Conservation (phyloP, 2,113 vertebrate genomes). For the Pterophyllum scalare region DNA sequence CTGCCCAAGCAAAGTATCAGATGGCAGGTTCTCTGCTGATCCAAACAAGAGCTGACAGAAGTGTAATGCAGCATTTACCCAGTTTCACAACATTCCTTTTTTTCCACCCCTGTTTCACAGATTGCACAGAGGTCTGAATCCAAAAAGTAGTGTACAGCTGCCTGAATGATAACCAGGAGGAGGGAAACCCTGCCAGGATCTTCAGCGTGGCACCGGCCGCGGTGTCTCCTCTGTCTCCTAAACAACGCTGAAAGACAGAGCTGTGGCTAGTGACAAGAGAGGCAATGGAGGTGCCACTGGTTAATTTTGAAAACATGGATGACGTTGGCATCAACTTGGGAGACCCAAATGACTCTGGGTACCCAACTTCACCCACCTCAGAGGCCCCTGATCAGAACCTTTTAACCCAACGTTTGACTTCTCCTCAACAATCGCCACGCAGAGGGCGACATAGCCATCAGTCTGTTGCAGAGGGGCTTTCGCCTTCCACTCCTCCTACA, state of each 20-base stretch:
- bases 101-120: constrained; percentile 46
- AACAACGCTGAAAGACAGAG: constrained; percentile 73
- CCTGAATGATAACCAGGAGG: constrained; percentile 70
- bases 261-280: constrained; percentile 71
- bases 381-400: constrained; percentile 74
- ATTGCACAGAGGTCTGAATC: constrained; percentile 33
- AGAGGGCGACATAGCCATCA: constrained; percentile 58
- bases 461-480: constrained; percentile 58
- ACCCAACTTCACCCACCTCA: constrained; percentile 80
- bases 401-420: constrained; percentile 60
- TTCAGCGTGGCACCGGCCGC: constrained; percentile 48
- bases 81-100: constrained; percentile 39
- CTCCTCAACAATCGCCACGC: constrained; percentile 69
- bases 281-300: constrained; percentile 93
- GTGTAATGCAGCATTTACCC: constrained; percentile 40
- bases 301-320: constrained; percentile 91
- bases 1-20: constrained; percentile 57
- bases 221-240: constrained; percentile 48
- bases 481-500: constrained; percentile 66
- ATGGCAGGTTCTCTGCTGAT: constrained; percentile 67
- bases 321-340: constrained; percentile 86
- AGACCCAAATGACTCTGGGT: constrained; percentile 86
- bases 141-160: constrained; percentile 20
- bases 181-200: constrained; percentile 52
- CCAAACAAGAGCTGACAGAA: constrained; percentile 57